Evolutionary conservation across 2,797 vertebrate species (phyloP).

Genomic region (Rhynchotus rufescens): DNA sequence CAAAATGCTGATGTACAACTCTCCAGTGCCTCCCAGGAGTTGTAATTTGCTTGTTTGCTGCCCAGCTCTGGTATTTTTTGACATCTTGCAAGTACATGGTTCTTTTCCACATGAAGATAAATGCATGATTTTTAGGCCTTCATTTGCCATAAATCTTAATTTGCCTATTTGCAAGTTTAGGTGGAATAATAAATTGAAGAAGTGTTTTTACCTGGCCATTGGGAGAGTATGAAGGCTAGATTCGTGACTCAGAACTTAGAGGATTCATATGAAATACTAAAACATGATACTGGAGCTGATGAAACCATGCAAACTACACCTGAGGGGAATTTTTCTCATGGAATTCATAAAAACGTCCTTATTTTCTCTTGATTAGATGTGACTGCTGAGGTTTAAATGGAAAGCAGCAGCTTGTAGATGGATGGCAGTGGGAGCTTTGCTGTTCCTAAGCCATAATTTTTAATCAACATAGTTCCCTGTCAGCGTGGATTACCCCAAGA

Average conservation of each 20-base stretch:
- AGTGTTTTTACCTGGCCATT: neutral
- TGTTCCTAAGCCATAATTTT: slow-evolving; percentile 57
- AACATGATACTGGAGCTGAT: slow-evolving; percentile 46
- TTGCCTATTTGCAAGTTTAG: slow-evolving; percentile 47
- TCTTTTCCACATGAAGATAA: neutral
- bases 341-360: slow-evolving; percentile 44
- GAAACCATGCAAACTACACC: slow-evolving; percentile 44
- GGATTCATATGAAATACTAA: slow-evolving; percentile 28
- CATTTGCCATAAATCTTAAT: slow-evolving; percentile 52
- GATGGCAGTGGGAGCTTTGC: slow-evolving; percentile 43
- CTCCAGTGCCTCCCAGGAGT: slow-evolving; percentile 15
- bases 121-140: neutral
- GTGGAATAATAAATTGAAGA: slow-evolving; percentile 29
- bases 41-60: slow-evolving; percentile 13
- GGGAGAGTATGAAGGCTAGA: neutral
- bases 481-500: slow-evolving; percentile 59
- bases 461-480: slow-evolving; percentile 56
- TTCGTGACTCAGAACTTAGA: neutral
- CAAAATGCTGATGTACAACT: slow-evolving; percentile 58
- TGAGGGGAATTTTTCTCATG: slow-evolving; percentile 70
- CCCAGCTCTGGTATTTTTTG: slow-evolving; percentile 43
- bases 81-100: neutral
- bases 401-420: slow-evolving; percentile 21
- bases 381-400: slow-evolving; percentile 51
- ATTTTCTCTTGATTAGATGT: slow-evolving; percentile 63